Conservation (phyloP, 23 tunicate genomes). For the Ciona savignyi region DNA sequence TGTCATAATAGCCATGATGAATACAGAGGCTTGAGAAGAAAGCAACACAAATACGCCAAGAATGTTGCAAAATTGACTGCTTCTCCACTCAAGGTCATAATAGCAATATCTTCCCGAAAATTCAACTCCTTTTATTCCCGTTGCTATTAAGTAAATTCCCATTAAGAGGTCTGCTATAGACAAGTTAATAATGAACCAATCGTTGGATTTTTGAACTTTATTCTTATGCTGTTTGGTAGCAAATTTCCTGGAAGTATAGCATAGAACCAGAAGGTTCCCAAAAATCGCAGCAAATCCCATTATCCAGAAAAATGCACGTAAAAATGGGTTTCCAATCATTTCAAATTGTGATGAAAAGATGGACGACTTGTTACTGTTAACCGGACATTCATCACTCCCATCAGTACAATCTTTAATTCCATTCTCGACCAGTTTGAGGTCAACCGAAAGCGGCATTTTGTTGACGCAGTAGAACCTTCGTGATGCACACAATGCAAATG, state of each 20-base stretch:
- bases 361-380: no score
- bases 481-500: background rate
- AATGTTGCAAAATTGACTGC: constrained; percentile 25
- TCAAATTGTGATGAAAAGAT: background rate
- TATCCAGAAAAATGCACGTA: constrained; percentile 11
- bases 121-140: constrained; percentile 18
- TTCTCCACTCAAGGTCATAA: constrained; percentile 28
- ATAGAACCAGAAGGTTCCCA: constrained; percentile 1
- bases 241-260: background rate
- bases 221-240: background rate
- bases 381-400: constrained; percentile 18
- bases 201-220: background rate
- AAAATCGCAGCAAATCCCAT: background rate
- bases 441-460: background rate
- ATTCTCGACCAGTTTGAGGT: background rate
- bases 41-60: constrained; percentile 38
- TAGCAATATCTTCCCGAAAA: constrained; percentile 45
- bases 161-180: constrained; percentile 57
- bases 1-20: constrained; percentile 71
- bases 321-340: constrained; percentile 16
- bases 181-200: constrained; percentile 39
- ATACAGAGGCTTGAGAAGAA: constrained; percentile 46
- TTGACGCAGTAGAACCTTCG: constrained; percentile 2
- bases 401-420: constrained; percentile 16
- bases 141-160: constrained; percentile 50